Evolutionary conservation across 2,888 invertebrate genomes (phyloP).

Genomic region (Chironomus riparius): DNA sequence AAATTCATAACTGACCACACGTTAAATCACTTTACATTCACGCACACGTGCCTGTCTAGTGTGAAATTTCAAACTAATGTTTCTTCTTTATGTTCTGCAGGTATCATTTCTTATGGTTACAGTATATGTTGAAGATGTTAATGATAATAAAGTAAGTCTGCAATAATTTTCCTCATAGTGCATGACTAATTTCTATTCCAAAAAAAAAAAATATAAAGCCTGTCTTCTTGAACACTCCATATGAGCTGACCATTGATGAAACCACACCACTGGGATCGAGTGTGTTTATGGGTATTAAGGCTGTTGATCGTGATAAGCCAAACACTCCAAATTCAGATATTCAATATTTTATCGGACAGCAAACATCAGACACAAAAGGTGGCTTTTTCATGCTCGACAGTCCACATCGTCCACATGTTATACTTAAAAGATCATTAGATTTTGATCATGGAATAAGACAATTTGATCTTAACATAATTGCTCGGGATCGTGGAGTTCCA

Average conservation of each 20-base stretch:
- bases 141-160: conserved; percentile 51
- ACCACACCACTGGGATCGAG: conserved; percentile 70
- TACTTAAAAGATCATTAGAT: conserved; percentile 64
- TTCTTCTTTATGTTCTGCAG: conserved; percentile 41
- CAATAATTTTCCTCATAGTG: neutral
- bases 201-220: conserved; percentile 45
- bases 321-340: conserved; percentile 83
- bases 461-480: conserved; percentile 63
- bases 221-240: conserved; percentile 67
- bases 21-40: conserved; percentile 7
- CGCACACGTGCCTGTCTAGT: neutral
- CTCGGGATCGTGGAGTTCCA: conserved; percentile 75
- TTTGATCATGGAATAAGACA: conserved; percentile 72
- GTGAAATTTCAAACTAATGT: neutral
- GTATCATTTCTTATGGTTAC: conserved; percentile 76
- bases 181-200: conserved; percentile 35
- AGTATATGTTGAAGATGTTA: conserved; percentile 80
- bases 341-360: conserved; percentile 68
- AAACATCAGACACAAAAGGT: conserved; percentile 36
- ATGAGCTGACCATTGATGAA: conserved; percentile 70
- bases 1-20: conserved; percentile 7
- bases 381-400: conserved; percentile 63
- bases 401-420: conserved; percentile 66
- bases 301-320: conserved; percentile 75
- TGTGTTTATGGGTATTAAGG: conserved; percentile 70